Evolutionary conservation across 2,888 invertebrate species (phyloP).

Genomic region (Stenichneumon culpator): DNA sequence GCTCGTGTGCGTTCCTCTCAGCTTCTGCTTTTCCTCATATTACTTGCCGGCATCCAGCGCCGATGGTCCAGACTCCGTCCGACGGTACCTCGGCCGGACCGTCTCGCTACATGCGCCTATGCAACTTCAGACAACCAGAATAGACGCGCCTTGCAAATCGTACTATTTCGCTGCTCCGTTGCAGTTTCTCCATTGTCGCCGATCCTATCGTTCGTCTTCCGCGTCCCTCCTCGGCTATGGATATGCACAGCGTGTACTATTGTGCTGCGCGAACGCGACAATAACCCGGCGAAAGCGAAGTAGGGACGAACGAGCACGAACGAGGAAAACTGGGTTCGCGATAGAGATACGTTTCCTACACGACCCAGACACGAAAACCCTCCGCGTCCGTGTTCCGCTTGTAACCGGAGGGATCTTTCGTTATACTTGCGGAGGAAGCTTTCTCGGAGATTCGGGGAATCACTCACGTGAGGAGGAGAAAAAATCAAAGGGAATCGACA

Average conservation of each 20-base stretch:
- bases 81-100: constrained; percentile 26
- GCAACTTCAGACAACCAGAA: constrained; percentile 41
- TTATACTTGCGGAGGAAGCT: not conserved
- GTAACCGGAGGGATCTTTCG: not conserved
- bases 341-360: constrained; percentile 42
- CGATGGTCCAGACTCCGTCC: constrained; percentile 45
- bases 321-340: constrained; percentile 43
- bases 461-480: not conserved
- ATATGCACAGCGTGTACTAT: constrained; percentile 27
- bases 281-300: constrained; percentile 42
- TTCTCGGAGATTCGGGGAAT: not conserved
- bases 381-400: not conserved
- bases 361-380: not conserved
- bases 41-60: constrained; percentile 55
- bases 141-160: constrained; percentile 51
- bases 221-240: not conserved
- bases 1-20: constrained; percentile 51
- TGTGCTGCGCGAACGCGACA: constrained; percentile 43
- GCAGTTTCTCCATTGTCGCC: constrained; percentile 5
- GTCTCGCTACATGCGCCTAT: not conserved
- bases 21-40: constrained; percentile 62
- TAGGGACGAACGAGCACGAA: constrained; percentile 28
- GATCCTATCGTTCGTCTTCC: constrained; percentile 51
- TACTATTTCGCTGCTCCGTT: constrained; percentile 53
- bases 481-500: constrained; percentile 5